These are phyloP conservation scores for Darevskia nairensis DNA, from an alignment of 2,797 vertebrate species.

Conservation along the genomic window DNA sequence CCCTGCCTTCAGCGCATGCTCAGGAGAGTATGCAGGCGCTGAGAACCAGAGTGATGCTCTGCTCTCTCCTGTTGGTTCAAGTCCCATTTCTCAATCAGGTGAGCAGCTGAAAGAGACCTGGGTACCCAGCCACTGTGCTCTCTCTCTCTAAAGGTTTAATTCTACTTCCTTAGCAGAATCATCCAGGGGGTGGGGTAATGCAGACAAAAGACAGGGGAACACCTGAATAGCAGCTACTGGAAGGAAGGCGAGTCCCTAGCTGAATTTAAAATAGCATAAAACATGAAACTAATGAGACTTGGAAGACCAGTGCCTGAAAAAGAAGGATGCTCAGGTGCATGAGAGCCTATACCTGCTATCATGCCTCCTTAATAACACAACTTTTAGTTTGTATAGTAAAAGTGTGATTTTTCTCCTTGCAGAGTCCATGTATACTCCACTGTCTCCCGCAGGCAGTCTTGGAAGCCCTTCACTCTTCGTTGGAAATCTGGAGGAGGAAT, in stretches of 20 bases:
- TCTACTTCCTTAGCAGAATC: neutral
- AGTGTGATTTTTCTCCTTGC: slow-evolving; percentile 48
- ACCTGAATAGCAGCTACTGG: neutral
- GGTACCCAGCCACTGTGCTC: neutral
- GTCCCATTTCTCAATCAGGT: slow-evolving; percentile 84
- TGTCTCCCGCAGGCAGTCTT: slow-evolving; percentile 80
- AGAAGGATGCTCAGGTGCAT: too few species aligned
- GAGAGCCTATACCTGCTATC: neutral
- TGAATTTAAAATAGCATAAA: neutral
- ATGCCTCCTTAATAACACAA: neutral
- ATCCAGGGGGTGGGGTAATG: neutral
- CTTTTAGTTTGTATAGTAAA: slow-evolving; percentile 39
- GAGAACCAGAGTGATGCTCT: slow-evolving; percentile 70
- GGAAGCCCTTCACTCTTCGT: slow-evolving; percentile 76
- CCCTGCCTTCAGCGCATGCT: slow-evolving; percentile 89
- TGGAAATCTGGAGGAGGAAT: slow-evolving; percentile 91
- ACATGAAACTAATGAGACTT: neutral
- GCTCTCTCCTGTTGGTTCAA: slow-evolving; percentile 85
- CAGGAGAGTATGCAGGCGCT: slow-evolving; percentile 64
- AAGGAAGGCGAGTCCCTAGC: neutral
- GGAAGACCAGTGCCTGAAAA: neutral
- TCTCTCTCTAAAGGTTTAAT: neutral
- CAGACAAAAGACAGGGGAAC: too few species aligned
- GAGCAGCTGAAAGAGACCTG: slow-evolving; percentile 43
- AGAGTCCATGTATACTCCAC: slow-evolving; percentile 84